Percentiles rank a stretch among this genome's conserved stretches.
Conservation (phyloP, 2,888 invertebrate genomes). For the Cremastobaeus sp. region DNA sequence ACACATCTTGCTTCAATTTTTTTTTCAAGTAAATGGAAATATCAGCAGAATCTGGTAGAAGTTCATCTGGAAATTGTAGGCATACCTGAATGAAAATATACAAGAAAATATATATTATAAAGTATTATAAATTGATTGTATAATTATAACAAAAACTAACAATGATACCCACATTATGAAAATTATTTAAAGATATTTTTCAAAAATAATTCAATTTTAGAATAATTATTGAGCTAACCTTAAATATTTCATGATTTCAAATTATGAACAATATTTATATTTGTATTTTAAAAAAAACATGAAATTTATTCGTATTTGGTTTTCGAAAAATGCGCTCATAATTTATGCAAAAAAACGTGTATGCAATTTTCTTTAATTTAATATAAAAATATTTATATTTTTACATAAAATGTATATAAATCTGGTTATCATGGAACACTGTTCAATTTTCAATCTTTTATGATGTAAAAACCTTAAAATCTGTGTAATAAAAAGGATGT, state of each 20-base stretch:
- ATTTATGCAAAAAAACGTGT: neutral
- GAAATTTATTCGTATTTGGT: neutral
- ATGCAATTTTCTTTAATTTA: neutral
- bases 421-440: neutral
- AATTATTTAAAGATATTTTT: no score
- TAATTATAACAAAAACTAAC: neutral
- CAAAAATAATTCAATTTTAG: no score
- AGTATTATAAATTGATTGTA: neutral
- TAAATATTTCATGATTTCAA: no score
- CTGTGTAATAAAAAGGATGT: no score
- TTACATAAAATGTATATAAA: no score
- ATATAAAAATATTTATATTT: neutral
- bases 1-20: slow-evolving; percentile 83
- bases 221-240: no score
- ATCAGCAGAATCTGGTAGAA: slow-evolving; percentile 84
- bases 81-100: slow-evolving; percentile 83
- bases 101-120: neutral
- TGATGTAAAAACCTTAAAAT: neutral
- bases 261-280: no score
- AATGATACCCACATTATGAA: no score
- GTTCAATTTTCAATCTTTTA: neutral
- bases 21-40: slow-evolving; percentile 81
- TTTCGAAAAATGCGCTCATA: neutral
- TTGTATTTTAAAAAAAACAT: neutral
- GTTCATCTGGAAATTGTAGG: slow-evolving; percentile 93